A percentile compares a stretch with the other conserved stretches of the same genome.
These are phyloP conservation scores for Thalassophryne amazonica DNA, from an alignment of 2,797 vertebrate genomes.

Conservation along the genomic window DNA sequence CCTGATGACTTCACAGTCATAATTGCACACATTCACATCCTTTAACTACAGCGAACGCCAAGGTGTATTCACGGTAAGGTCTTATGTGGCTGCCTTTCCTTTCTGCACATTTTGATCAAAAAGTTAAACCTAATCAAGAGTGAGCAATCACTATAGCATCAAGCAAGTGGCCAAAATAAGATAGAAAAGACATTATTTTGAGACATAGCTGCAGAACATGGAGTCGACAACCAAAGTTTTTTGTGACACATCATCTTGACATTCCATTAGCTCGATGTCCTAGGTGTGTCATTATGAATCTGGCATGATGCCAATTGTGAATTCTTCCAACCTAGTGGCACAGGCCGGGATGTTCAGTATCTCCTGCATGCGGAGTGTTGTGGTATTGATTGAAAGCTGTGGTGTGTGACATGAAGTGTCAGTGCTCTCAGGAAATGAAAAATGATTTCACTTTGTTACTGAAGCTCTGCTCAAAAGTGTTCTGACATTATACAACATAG, in stretches of 20 bases:
- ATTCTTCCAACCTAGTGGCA: conserved; percentile 2
- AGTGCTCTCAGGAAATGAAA: conserved; percentile 5
- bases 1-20: conserved; percentile 4
- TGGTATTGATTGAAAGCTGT: conserved; percentile 5
- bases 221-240: not conserved
- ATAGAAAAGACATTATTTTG: too few species aligned
- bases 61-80: too few species aligned
- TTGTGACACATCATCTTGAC: not conserved
- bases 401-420: not conserved
- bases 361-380: not conserved
- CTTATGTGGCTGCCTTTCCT: too few species aligned
- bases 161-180: too few species aligned
- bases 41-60: too few species aligned
- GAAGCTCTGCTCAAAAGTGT: not conserved
- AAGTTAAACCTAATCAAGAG: too few species aligned
- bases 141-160: too few species aligned
- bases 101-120: too few species aligned
- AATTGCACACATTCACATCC: conserved; percentile 3
- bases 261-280: too few species aligned
- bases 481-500: not conserved
- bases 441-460: not conserved
- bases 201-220: not conserved
- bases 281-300: too few species aligned
- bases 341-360: not conserved
- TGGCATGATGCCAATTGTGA: not conserved